Evolutionary conservation across 2,888 invertebrate species (phyloP), one percentile per base, ranked within the genome.

Genomic region (Drosophila borealis): DNA sequence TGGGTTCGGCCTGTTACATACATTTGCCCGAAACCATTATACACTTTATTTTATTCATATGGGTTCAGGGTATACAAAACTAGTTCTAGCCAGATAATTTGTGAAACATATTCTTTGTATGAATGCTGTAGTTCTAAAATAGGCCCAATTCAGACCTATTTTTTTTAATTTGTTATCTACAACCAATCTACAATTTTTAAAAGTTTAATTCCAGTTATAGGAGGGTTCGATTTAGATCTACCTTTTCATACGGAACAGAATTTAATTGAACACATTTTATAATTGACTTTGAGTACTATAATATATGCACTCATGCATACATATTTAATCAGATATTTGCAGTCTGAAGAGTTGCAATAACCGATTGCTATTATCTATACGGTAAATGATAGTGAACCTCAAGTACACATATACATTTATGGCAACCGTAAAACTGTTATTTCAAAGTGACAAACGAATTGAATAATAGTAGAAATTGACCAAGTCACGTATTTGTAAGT

Each of bases 351-450:
- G 42, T 11, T 19, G 41, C 14, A 41, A 17, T 42, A 19, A 1
- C 41, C 19, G 42, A 44, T 44, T 44, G 42, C 13, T 21, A 13
- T 44, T 44, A 44, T 44, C 42, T 44, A 44, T 19, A 13, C 37
- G 11, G 13, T 21, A 6, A 2, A 36, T n/a, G n/a, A 29, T 46
- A 25, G 29, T 29, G 29, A 29, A 8, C 29, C 29, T 29, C 29
- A n/a, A 21, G 6, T 19, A 49, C 8, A 13, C 10, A 5, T 11
- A 34, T 13, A 19, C 8, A 19, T 50, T 25, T 14, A 25, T 39
- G 37, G 11, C n/a, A 25, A 14, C 48, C 14, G 29, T 29, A 50
- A 21, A 37, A 10, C n/a, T n/a, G 13, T 5, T 33, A 17, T 6
- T 25, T 11, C 6, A 10, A 11, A 53, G 29, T 41, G 53, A 42